These are phyloP conservation scores for Drosophila subpulchrella DNA, from an alignment of 1,140 invertebrate species.

Conservation along the genomic window DNA sequence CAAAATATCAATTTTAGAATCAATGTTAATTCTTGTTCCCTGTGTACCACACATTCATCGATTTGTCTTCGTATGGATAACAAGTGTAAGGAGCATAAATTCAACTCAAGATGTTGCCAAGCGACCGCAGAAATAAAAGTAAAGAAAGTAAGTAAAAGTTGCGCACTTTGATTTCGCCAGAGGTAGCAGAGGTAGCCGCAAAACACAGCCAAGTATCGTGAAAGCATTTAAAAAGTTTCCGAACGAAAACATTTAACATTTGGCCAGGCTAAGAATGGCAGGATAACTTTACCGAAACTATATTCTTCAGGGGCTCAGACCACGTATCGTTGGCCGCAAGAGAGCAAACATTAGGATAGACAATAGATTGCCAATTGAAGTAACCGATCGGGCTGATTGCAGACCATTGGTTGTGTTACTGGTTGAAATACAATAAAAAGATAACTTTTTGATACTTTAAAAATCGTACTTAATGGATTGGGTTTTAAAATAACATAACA, in stretches of 20 bases:
- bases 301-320: slow-evolving; percentile 10
- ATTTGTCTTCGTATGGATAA: slow-evolving; percentile 17
- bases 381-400: slow-evolving; percentile 7
- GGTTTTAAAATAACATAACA: background rate
- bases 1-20: no score
- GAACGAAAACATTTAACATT: slow-evolving; percentile 39
- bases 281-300: slow-evolving; percentile 26
- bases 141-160: slow-evolving; percentile 16
- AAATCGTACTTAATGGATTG: no score
- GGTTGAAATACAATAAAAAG: background rate
- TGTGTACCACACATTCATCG: slow-evolving; percentile 6
- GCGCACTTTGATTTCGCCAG: slow-evolving; percentile 27
- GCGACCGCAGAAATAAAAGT: slow-evolving; percentile 24
- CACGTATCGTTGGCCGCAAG: slow-evolving; percentile 22
- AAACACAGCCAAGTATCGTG: slow-evolving; percentile 26
- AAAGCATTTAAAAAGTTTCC: slow-evolving; percentile 45
- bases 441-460: background rate
- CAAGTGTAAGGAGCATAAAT: slow-evolving; percentile 30
- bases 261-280: slow-evolving; percentile 12
- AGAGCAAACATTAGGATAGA: slow-evolving; percentile 34
- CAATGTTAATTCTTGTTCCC: no score
- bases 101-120: slow-evolving; percentile 32
- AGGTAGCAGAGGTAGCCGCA: slow-evolving; percentile 10
- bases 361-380: slow-evolving; percentile 34
- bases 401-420: background rate